A percentile compares a stretch with the other conserved stretches of the same genome.
Evolutionary conservation across 2,797 vertebrate genomes (phyloP).

Genomic region (Sebastes cheni): DNA sequence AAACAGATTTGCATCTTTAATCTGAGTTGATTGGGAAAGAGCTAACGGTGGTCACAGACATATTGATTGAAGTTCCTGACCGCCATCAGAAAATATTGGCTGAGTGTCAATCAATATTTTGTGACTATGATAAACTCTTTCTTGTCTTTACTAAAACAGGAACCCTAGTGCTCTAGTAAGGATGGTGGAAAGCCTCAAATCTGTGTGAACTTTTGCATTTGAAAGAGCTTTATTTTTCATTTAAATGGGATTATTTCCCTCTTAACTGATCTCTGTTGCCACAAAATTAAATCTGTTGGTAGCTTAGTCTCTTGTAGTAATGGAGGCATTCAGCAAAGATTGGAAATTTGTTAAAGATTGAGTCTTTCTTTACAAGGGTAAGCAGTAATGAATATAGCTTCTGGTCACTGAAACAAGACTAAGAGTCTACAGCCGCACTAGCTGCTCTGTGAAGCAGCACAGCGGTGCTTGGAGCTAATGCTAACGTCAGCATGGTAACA

Average conservation of each 20-base stretch:
- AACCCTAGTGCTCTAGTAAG: background rate
- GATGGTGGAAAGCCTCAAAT: background rate
- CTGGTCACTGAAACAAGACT: background rate
- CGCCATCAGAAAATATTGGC: conserved; percentile 23
- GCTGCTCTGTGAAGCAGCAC: background rate
- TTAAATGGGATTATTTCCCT: background rate
- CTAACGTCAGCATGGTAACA: background rate
- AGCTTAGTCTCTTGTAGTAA: background rate
- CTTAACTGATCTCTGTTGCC: background rate
- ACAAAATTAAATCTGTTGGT: background rate
- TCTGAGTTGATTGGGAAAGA: conserved; percentile 21
- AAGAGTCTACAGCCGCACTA: background rate
- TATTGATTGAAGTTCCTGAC: conserved; percentile 16
- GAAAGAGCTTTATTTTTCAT: background rate
- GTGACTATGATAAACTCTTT: conserved; percentile 8
- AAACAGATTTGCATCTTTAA: conserved; percentile 5
- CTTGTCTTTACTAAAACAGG: background rate
- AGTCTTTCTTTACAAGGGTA: background rate
- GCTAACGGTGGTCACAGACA: conserved; percentile 3
- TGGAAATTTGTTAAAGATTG: background rate
- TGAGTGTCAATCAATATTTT: conserved; percentile 23
- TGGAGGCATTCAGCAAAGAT: background rate
- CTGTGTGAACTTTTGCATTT: background rate
- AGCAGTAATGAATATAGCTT: background rate
- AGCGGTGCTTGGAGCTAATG: background rate